Conservation (phyloP, 2,113 vertebrate genomes). For the Agapornis roseicollis region DNA sequence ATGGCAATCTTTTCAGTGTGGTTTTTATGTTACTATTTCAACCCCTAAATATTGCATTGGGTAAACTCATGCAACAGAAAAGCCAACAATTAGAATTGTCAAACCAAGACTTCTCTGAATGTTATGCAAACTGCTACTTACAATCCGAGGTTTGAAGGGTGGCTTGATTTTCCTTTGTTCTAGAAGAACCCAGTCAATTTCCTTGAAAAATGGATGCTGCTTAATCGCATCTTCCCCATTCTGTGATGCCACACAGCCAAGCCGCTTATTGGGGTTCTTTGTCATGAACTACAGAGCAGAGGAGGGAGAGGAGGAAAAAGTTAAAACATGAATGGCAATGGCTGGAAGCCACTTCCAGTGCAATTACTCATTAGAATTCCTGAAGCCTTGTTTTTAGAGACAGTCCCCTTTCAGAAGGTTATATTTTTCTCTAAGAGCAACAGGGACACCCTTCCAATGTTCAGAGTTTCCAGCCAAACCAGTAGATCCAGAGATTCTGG, state of each 20-base stretch:
- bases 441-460: not conserved
- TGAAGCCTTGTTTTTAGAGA: not conserved
- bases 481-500: not conserved
- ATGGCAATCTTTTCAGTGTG: not conserved
- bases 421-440: not conserved
- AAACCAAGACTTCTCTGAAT: not conserved
- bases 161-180: conserved; percentile 97
- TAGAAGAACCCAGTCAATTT: conserved; percentile 96
- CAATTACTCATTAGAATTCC: not conserved
- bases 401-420: not conserved
- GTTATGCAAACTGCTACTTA: conserved; percentile 78
- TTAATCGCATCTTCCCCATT: conserved; percentile 95
- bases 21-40: not conserved
- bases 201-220: conserved; percentile 95
- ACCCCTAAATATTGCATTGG: not conserved
- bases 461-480: not conserved
- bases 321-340: not conserved
- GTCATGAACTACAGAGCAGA: conserved; percentile 90
- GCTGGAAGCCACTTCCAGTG: not conserved
- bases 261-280: conserved; percentile 93
- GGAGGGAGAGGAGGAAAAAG: not conserved
- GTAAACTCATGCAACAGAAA: not conserved
- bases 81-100: not conserved
- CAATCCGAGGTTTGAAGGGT: conserved; percentile 97
- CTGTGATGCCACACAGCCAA: conserved; percentile 92